A percentile compares a stretch with the other conserved stretches of the same genome.
Evolutionary conservation across 2,113 vertebrate genomes (phyloP).

Genomic region (Syrmaticus mikado): DNA sequence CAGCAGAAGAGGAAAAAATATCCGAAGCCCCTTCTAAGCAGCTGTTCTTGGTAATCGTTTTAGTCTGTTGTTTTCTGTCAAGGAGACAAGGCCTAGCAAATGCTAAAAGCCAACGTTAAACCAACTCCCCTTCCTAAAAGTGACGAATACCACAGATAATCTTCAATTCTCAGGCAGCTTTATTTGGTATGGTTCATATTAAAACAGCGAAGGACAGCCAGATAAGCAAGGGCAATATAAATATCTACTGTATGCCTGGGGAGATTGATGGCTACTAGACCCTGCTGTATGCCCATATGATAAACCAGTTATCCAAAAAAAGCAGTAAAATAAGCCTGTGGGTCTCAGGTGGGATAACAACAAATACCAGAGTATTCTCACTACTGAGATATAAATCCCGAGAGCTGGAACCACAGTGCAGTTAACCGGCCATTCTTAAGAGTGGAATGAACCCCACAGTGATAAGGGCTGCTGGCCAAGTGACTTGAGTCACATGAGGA

Average conservation of each 20-base stretch:
- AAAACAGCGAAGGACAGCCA: conserved; percentile 35
- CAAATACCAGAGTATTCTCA: background rate
- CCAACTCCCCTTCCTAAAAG: conserved; percentile 39
- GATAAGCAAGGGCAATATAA: conserved; percentile 30
- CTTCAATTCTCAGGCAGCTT: conserved; percentile 43
- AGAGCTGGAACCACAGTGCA: background rate
- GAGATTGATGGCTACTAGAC: background rate
- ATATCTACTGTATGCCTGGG: background rate
- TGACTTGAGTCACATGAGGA: background rate
- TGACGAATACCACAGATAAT: conserved; percentile 44
- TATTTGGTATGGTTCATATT: conserved; percentile 49
- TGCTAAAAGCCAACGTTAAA: conserved; percentile 29
- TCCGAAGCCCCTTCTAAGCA: conserved; percentile 37
- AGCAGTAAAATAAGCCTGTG: background rate
- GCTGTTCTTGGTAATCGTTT: conserved; percentile 62
- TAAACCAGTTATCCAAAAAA: background rate
- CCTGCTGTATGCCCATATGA: background rate
- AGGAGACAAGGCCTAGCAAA: conserved; percentile 65
- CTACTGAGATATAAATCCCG: background rate
- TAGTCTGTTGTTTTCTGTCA: conserved; percentile 71
- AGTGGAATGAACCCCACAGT: background rate
- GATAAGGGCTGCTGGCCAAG: conserved; percentile 39
- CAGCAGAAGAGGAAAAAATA: conserved; percentile 58
- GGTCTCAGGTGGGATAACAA: conserved; percentile 14
- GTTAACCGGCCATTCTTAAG: background rate